Percentiles rank a stretch among this genome's conserved stretches.
phyloP scores from a whole-genome alignment of 2,888 invertebrate species.

The Drosophila yooni region DNA sequence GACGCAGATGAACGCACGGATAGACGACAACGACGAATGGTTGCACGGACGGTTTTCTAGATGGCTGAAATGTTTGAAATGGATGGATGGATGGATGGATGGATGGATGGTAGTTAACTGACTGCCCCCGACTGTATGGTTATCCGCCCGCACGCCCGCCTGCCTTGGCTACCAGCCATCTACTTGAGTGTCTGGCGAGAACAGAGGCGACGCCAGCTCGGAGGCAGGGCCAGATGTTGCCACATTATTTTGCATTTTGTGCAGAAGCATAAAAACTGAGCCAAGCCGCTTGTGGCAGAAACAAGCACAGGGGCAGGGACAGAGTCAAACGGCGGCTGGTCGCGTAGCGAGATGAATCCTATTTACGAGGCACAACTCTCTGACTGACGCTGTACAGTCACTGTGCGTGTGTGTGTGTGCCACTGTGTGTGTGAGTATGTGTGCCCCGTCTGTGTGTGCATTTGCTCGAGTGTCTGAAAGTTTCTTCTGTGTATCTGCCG shows the following conservation, averaged over 20 bases:
- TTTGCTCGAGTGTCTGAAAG: conserved; percentile 5
- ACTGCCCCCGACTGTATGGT: conserved; percentile 41
- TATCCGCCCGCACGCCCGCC: conserved; percentile 14
- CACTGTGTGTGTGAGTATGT: conserved; percentile 13
- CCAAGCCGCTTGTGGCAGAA: conserved; percentile 31
- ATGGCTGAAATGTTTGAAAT: conserved; percentile 11
- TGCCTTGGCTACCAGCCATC: conserved; percentile 35
- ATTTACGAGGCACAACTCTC: conserved; percentile 72
- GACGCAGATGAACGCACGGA: conserved; percentile 71
- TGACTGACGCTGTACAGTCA: conserved; percentile 53
- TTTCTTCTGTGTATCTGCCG: conserved; percentile 33
- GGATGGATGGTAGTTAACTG: conserved; percentile 60
- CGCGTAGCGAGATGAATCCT: conserved; percentile 77
- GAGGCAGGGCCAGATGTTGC: conserved; percentile 53
- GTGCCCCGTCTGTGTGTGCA: conserved; percentile 30
- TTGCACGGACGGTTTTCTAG: conserved; percentile 45
- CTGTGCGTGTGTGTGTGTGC: conserved; percentile 14
- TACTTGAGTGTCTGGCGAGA: conserved; percentile 74
- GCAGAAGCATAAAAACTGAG: conserved; percentile 55
- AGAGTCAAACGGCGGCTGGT: conserved; percentile 62
- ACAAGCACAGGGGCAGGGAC: conserved; percentile 3
- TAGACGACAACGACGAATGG: conserved; percentile 39
- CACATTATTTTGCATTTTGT: conserved; percentile 78
- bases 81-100: conserved; percentile 39
- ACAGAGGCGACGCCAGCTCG: conserved; percentile 57